Conservation (phyloP, 2,888 invertebrate species). For the Cheilosia urbana region DNA sequence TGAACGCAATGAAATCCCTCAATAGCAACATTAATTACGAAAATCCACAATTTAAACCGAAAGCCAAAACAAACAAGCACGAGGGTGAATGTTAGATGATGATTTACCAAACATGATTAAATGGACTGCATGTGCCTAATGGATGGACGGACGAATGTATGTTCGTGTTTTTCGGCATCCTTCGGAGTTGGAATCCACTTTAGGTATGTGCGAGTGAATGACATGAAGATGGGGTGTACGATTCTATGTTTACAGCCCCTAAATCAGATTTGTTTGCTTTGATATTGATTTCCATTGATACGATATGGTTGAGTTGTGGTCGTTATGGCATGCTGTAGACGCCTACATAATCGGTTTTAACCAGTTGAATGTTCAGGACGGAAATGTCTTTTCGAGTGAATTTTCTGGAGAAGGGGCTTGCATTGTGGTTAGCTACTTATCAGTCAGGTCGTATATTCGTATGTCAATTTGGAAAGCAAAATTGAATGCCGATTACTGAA, state of each 20-base stretch:
- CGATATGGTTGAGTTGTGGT: constrained; percentile 13
- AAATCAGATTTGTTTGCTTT: constrained; percentile 54
- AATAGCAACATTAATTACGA: constrained; percentile 64
- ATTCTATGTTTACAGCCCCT: not conserved
- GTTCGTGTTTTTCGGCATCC: not conserved
- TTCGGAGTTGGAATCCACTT: not conserved
- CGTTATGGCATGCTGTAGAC: constrained; percentile 30
- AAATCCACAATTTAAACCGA: constrained; percentile 53
- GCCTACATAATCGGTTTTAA: constrained; percentile 19
- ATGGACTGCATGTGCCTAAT: constrained; percentile 56
- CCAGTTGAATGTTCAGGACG: constrained; percentile 25
- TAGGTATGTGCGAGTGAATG: not conserved
- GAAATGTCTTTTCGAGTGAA: not conserved
- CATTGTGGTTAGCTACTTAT: constrained; percentile 16
- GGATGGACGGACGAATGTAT: constrained; percentile 28
- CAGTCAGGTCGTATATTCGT: not conserved
- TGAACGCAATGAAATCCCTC: constrained; percentile 24
- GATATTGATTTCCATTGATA: constrained; percentile 54
- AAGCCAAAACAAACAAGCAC: constrained; percentile 50
- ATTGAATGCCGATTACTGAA: not conserved
- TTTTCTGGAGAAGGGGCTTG: not conserved
- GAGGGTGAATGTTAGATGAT: constrained; percentile 19
- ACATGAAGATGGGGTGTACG: not conserved
- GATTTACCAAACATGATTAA: constrained; percentile 57
- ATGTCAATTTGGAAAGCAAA: not conserved